Percentiles rank a stretch among this genome's conserved stretches.
These are phyloP conservation scores for Drosophila infuscata DNA, from an alignment of 2,888 invertebrate species.

Conservation along the genomic window DNA sequence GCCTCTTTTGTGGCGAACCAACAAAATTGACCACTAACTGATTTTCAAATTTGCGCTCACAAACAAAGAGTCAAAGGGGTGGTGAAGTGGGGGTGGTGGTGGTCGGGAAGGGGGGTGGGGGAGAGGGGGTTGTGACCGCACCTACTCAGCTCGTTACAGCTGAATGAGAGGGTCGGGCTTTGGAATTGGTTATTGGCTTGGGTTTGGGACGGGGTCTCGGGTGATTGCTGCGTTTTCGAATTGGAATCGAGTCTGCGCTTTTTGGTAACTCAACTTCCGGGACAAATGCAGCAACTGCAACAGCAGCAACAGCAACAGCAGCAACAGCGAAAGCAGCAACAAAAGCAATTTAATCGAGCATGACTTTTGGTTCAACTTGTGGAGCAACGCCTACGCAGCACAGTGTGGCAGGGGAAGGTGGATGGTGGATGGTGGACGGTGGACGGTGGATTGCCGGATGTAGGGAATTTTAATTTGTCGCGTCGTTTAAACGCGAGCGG, in stretches of 20 bases:
- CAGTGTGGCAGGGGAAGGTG: background rate
- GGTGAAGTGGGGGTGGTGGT: background rate
- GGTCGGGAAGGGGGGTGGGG: no score
- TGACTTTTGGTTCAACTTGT: conserved; percentile 80
- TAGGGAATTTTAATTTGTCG: conserved; percentile 82
- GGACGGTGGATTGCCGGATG: conserved; percentile 69
- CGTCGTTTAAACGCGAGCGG: conserved; percentile 75
- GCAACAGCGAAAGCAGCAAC: conserved; percentile 40
- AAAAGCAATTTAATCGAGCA: conserved; percentile 82
- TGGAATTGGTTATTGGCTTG: background rate
- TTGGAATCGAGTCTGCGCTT: conserved; percentile 66
- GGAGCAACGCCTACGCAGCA: conserved; percentile 72
- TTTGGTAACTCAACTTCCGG: conserved; percentile 81
- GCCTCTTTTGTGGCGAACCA: conserved; percentile 68
- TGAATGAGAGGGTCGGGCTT: conserved; percentile 30
- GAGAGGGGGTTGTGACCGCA: conserved; percentile 41
- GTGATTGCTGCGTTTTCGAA: conserved; percentile 25
- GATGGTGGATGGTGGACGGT: conserved; percentile 7
- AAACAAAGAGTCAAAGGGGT: conserved; percentile 19
- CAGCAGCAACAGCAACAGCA: conserved; percentile 25
- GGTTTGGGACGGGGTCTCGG: background rate
- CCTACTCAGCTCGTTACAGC: conserved; percentile 65
- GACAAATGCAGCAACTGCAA: conserved; percentile 42
- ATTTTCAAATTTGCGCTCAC: conserved; percentile 69
- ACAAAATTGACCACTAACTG: conserved; percentile 75